Base-by-base conservation (phyloP, 2,888 invertebrate species). In the Drosophila longiperda region DNA sequence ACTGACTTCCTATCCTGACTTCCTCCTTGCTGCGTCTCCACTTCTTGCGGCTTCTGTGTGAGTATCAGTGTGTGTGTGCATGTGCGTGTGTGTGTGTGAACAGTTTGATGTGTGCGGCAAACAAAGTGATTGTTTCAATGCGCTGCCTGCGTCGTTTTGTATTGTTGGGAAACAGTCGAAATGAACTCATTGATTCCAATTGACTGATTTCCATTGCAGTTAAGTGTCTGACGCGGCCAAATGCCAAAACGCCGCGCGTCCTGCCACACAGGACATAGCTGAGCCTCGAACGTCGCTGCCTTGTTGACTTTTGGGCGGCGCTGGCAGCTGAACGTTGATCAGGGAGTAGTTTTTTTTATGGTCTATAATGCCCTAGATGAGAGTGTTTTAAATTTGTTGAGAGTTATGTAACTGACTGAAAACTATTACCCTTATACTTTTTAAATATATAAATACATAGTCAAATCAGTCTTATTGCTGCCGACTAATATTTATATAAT, bases 141-240 rank as follows among this genome's bases (percentile, higher is more conserved):
- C 86, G 73, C 66, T 76, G 72, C 59, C 48, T 49, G 29, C 72
- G 57, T 26, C 83, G 76, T 78, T 89, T 82, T 82, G 75, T 69
- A 80, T 83, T 87, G 87, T 91, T 90, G 90, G 90, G 88, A 90
- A 91, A 92, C 91, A 91, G 89, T 83, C 85, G 87, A 91, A 87
- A 90, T 88, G 90, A 78, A 90, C 89, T 91, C 92, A 91, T 93
- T 91, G 92, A 93, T 93, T 93, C 93, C 93, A 87, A 91, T 89
- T 92, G 92, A 93, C 92, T 93, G 92, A 90, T 83, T 90, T 89
- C 89, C 90, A 92, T 91, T 92, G 88, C 90, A 92, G 87, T 91
- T 91, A 91, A 92, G 92, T 92, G 91, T 91, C 89, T 82, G 90
- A 84, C 83, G 82, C 84, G 75, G 87, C 80, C 82, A 84, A 88